Evolutionary conservation across 1,140 invertebrate species (phyloP), one percentile per base, ranked within the genome.

Genomic region (Leguminivora glycinivorella): DNA sequence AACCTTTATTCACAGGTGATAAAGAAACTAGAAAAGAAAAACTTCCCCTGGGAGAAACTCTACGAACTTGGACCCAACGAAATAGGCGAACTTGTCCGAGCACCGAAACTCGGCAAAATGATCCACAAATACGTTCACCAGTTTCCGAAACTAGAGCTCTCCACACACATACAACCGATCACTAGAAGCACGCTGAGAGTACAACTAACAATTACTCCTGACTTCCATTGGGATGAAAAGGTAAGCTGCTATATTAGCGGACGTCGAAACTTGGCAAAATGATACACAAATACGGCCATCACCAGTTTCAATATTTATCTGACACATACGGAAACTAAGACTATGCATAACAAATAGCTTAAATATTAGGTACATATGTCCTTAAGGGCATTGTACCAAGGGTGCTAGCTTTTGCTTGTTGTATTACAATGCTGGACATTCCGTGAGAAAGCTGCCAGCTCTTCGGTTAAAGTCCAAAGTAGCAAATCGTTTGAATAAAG

Each of bases 181-280:
- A 99, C 99, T 0, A 92, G 98, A 70, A 98, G 98, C 7, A 99
- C 98, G 0, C 87, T 99, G 0, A 93, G 97, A 70, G 98, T 99
- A 1, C 98, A 99, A 89, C 92, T 99, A 1, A 99, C 98, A 0
- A 98, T 99, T n/a, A 99, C 98, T 0, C 98, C 99, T 0, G 98
- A 99, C 91, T 99, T 99, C 90, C 97, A 99, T 82, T 99, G 99
- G 99, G 98, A 99, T 79, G 98, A 99, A 72, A 99, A 99, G 88
- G 87, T 90, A 66, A 47, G n/a, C n/a, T n/a, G n/a, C n/a, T n/a
- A n/a, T n/a, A n/a, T n/a, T n/a, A n/a, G n/a, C 94, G 98, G 10
- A 96, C 98, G 40, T 98, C 98, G 0, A 99, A 99, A 91, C 92
- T 99, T 24, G 99, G 99, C 7, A 99, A 99, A 90, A 98, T 97